Evolutionary conservation across 2,797 vertebrate species (phyloP).

Genomic region (Kryptopterus vitreolus): DNA sequence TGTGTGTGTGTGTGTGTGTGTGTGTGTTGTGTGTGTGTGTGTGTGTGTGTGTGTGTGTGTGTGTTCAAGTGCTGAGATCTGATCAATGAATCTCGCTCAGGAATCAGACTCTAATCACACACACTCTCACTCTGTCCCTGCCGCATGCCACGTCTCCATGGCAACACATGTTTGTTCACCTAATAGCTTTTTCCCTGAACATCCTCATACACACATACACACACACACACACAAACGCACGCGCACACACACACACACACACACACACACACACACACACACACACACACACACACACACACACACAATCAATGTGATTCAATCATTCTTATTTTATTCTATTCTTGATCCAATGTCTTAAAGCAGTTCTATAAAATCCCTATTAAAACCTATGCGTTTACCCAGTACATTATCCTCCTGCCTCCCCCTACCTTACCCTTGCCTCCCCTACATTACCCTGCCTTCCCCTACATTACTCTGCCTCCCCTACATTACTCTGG

Average conservation of each 20-base stretch:
- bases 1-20: no score
- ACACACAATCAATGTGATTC: no score
- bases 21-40: not conserved
- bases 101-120: not conserved
- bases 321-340: no score
- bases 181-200: not conserved
- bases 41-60: not conserved
- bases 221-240: not conserved
- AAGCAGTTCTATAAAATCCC: no score
- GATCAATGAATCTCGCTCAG: constrained; percentile 14
- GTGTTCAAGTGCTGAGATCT: not conserved
- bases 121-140: not conserved
- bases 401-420: no score
- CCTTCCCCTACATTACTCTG: no score
- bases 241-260: constrained; percentile 15
- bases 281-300: no score
- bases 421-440: no score
- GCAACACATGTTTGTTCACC: constrained; percentile 23
- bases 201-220: not conserved
- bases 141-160: not conserved
- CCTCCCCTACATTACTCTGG: no score
- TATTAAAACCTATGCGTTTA: no score
- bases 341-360: no score
- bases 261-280: constrained; percentile 9
- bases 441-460: no score